Percentiles rank a stretch among this genome's conserved stretches.
Conservation (phyloP, 1,140 invertebrate species). For the Zaprionus vittiger region DNA sequence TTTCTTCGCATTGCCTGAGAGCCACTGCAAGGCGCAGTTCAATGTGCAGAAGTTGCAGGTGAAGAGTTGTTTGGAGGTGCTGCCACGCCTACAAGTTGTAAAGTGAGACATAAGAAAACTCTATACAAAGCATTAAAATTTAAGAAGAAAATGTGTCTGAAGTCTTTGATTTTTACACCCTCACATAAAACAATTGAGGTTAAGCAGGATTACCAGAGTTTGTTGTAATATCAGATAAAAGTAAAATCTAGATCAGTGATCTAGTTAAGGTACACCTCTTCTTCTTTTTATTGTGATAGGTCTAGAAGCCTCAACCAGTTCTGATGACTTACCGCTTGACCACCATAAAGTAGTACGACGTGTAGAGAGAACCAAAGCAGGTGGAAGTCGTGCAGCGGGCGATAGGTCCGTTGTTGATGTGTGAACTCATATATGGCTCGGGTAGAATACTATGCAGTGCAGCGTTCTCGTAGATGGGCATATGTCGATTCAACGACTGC, state of each 20-base stretch:
- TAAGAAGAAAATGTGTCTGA: background rate
- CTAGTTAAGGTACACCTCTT: background rate
- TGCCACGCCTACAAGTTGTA: conserved; percentile 64
- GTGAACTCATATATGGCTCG: conserved; percentile 71
- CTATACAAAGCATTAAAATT: background rate
- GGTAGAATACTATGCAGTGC: conserved; percentile 67
- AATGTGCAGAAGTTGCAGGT: conserved; percentile 80
- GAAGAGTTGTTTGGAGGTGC: conserved; percentile 76
- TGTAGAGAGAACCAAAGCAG: conserved; percentile 75
- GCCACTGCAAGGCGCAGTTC: conserved; percentile 67
- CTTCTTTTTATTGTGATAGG: background rate
- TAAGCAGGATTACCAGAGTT: background rate
- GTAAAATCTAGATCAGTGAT: background rate
- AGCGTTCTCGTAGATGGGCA: conserved; percentile 63
- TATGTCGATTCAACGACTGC: conserved; percentile 60
- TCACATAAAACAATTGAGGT: background rate
- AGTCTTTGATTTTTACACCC: background rate
- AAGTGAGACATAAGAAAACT: background rate
- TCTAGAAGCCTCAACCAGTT: conserved; percentile 9
- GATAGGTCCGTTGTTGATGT: conserved; percentile 76
- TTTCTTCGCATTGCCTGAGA: conserved; percentile 63
- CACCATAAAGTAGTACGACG: conserved; percentile 82
- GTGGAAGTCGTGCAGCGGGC: conserved; percentile 69
- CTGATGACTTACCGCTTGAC: conserved; percentile 71
- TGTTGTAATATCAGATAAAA: background rate